Conservation (phyloP, 2,888 invertebrate genomes). For the Rhamnusium bicolor region DNA sequence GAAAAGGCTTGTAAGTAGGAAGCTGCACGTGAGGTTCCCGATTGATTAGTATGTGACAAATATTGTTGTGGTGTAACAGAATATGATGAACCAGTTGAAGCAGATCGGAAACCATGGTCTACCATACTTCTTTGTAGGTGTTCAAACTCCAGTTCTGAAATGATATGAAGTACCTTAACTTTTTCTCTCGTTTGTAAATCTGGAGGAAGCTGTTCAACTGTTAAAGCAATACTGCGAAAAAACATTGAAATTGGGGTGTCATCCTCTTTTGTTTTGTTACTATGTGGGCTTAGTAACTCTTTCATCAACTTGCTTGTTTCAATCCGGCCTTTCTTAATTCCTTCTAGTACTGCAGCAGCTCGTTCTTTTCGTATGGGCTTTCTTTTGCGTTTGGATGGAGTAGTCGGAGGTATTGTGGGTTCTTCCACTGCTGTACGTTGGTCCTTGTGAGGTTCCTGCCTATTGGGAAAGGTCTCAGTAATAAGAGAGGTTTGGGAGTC, state of each 20-base stretch:
- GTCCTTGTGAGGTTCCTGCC: conserved; percentile 20
- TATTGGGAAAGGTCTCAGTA: conserved; percentile 20
- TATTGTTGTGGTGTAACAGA: conserved; percentile 12
- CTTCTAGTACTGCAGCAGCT: conserved; percentile 13
- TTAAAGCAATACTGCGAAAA: conserved; percentile 36
- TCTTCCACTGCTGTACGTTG: neutral
- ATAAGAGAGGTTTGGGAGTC: conserved; percentile 24
- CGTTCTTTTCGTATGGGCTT: conserved; percentile 7
- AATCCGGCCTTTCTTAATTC: conserved; percentile 17
- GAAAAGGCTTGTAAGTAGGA: conserved; percentile 4
- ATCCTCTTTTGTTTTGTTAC: conserved; percentile 25
- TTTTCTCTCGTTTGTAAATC: conserved; percentile 34
- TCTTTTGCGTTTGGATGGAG: conserved; percentile 18
- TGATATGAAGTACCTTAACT: conserved; percentile 17
- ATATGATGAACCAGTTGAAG: conserved; percentile 18
- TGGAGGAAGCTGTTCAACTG: conserved; percentile 34
- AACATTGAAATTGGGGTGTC: conserved; percentile 30
- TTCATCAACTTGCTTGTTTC: conserved; percentile 25
- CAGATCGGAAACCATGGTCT: neutral
- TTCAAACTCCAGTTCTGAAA: conserved; percentile 29
- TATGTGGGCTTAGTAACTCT: conserved; percentile 15
- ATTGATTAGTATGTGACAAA: neutral
- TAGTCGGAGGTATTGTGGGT: neutral
- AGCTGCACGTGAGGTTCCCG: conserved; percentile 22
- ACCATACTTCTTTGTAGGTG: conserved; percentile 11